Percentiles rank a stretch among this genome's conserved stretches.
phyloP scores from a whole-genome alignment of 2,113 vertebrate species.

The Phylloscopus trochiloides region DNA sequence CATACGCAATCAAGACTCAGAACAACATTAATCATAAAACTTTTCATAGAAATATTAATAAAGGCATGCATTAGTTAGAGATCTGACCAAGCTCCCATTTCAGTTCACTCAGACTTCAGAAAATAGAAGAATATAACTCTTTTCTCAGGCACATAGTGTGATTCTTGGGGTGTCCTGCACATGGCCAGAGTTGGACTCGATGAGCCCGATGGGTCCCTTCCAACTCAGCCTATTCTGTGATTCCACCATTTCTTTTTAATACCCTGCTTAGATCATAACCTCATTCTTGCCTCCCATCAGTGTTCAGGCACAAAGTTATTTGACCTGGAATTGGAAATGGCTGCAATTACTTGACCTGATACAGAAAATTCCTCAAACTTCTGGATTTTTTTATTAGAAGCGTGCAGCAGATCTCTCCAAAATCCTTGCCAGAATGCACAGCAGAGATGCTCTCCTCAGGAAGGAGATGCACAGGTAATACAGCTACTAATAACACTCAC shows the following conservation, averaged over 20 bases:
- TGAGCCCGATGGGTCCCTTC: not conserved
- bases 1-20: not conserved
- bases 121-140: not conserved
- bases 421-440: not conserved
- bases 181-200: rapidly evolving
- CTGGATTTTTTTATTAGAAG: not conserved
- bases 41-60: not conserved
- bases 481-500: too few species aligned
- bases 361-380: not conserved
- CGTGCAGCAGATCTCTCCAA: not conserved
- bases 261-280: not conserved
- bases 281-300: not conserved
- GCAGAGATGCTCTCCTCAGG: not conserved
- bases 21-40: not conserved
- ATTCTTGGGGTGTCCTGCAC: not conserved
- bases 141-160: not conserved
- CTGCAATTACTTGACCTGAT: not conserved
- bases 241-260: not conserved
- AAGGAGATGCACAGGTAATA: not conserved
- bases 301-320: not conserved
- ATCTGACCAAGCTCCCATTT: not conserved
- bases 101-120: not conserved
- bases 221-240: not conserved
- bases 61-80: not conserved
- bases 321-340: not conserved